Evolutionary conservation across 2,113 vertebrate genomes (phyloP).

Genomic region (Lepisosteus oculatus): DNA sequence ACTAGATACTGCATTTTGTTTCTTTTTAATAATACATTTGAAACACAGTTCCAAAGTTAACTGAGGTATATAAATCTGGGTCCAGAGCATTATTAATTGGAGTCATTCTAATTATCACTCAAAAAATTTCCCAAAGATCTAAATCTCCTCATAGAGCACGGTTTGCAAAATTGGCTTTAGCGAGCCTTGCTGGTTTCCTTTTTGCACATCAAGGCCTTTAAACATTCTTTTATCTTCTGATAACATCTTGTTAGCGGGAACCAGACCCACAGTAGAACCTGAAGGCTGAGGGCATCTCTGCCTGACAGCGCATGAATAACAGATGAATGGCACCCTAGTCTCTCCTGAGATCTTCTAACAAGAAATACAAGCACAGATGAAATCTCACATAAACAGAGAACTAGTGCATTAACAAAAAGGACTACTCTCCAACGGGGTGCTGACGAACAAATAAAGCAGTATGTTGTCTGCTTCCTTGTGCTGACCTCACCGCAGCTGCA

Average conservation of each 20-base stretch:
- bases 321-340: slow-evolving; percentile 2
- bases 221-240: slow-evolving; percentile 23
- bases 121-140: too few relatives aligned
- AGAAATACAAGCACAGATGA: slow-evolving; percentile 2
- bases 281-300: slow-evolving; percentile 31
- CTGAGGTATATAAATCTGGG: too few relatives aligned
- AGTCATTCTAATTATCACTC: too few relatives aligned
- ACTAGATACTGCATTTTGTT: too few relatives aligned
- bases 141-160: too few relatives aligned
- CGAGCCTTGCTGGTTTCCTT: neutral
- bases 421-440: neutral
- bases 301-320: slow-evolving; percentile 35
- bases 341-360: neutral
- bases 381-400: neutral
- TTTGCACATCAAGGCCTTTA: neutral
- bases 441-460: neutral
- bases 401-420: neutral
- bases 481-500: too few relatives aligned
- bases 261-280: slow-evolving; percentile 22
- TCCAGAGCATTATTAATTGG: too few relatives aligned
- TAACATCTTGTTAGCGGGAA: slow-evolving; percentile 47
- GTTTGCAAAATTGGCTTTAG: neutral
- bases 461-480: too few relatives aligned
- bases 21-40: too few relatives aligned
- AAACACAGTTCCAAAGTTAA: too few relatives aligned